These are phyloP conservation scores for Rhopalosiphum nymphaeae DNA, from an alignment of 2,888 invertebrate species.

Conservation along the genomic window DNA sequence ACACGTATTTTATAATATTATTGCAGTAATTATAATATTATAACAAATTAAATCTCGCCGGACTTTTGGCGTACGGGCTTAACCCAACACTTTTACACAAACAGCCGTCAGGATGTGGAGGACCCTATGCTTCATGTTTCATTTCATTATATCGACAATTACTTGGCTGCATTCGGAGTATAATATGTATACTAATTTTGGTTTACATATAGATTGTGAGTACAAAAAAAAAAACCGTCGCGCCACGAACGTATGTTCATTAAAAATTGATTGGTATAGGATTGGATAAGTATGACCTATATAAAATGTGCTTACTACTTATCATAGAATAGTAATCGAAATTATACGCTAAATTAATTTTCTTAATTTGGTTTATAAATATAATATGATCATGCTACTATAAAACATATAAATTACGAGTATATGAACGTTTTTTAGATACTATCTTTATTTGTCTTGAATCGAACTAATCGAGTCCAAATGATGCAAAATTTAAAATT, in stretches of 20 bases:
- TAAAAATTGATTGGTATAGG: no score
- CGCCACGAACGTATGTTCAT: neutral
- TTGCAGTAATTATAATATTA: neutral
- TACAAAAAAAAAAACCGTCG: neutral
- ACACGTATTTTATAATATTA: neutral
- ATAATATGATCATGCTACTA: neutral
- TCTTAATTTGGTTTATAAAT: neutral
- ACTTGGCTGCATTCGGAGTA: neutral
- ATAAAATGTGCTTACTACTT: neutral
- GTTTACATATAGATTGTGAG: neutral
- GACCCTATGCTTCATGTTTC: neutral
- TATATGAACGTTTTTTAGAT: no score
- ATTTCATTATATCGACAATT: neutral
- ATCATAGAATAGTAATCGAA: neutral
- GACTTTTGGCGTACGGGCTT: conserved; percentile 2
- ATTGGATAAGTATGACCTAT: neutral
- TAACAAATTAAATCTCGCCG: neutral
- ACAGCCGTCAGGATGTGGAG: neutral
- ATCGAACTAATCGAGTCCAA: no score
- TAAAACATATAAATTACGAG: no score
- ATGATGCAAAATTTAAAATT: no score
- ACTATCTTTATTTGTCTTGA: no score
- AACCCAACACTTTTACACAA: neutral
- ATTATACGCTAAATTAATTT: no score
- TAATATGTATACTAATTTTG: neutral